Percentiles rank a stretch among this genome's conserved stretches.
phyloP scores from a whole-genome alignment of 1,140 invertebrate species.

The Ericerus pela region DNA sequence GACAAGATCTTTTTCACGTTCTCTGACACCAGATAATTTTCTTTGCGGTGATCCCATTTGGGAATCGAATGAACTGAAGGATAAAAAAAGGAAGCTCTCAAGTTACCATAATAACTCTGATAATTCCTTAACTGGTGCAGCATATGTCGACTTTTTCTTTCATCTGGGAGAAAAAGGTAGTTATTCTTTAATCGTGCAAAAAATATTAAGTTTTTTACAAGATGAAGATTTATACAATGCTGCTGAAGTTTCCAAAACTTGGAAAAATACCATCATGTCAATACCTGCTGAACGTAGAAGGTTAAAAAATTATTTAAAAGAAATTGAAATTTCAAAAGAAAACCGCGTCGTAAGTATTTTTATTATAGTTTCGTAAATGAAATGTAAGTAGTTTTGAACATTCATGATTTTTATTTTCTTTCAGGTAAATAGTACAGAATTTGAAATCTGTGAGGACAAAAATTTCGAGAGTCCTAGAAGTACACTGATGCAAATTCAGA shows the following conservation, averaged over 20 bases:
- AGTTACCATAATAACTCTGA: neutral
- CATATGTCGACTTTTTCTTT: constrained; percentile 22
- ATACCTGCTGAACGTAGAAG: constrained; percentile 17
- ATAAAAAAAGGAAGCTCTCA: neutral
- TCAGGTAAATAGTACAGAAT: constrained; percentile 4
- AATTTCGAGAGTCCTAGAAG: constrained; percentile 2
- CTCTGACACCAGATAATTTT: neutral
- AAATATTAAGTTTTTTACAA: constrained; percentile 23
- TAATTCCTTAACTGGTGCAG: constrained; percentile 14
- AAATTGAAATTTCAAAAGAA: constrained; percentile 14
- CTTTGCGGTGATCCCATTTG: neutral
- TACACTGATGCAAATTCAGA: neutral
- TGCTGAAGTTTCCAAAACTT: constrained; percentile 24
- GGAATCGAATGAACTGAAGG: neutral
- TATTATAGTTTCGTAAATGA: neutral
- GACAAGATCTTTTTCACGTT: neutral
- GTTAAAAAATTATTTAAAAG: constrained; percentile 18
- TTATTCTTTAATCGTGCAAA: constrained; percentile 16
- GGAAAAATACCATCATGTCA: constrained; percentile 19
- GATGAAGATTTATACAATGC: constrained; percentile 23
- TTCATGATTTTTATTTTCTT: constrained; percentile 6
- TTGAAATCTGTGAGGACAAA: constrained; percentile 2
- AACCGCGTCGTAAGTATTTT: constrained; percentile 2
- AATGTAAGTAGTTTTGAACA: constrained; percentile 8
- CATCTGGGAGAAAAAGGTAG: constrained; percentile 19